Base-by-base conservation (phyloP, 2,888 invertebrate species). In the Diarsia dahlii region DNA sequence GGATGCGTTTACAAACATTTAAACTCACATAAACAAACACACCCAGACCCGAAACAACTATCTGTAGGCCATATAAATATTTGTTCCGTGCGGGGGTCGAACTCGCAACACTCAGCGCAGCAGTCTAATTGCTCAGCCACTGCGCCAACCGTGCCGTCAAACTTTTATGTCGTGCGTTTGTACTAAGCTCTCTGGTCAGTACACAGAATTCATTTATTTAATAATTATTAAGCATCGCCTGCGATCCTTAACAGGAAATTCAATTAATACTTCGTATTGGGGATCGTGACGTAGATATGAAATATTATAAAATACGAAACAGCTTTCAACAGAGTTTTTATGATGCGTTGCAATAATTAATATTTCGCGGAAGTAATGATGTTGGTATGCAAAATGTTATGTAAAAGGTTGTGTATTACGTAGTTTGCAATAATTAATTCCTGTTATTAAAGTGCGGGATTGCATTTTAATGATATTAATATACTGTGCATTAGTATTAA, bases 201-300 rank as follows among this genome's bases (percentile, higher is more conserved):
- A 72, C 45, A 48, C n/a, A 28, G 39, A 67, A 71, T 69, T 80
- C 23, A 71, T 77, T 86, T 28, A 74, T 76, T 77, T 71, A 13
- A 52, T 76, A 67, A 85, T 69, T 62, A 62, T 20, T 74, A 74
- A 74, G 58, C 64, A 23, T 71, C n/a, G 71, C 56, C 46, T 64
- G 48, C 9, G 15, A 79, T 75, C 23, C 64, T 68, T 69, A 70
- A 62, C 65, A 73, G 52, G 52, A 78, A 78, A 72, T 75, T 56
- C 69, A 73, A 62, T 65, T 64, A 54, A 45, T 48, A 60, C 20
- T 45, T 70, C 18, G 60, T 54, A 71, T 28, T 23, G n/a, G 10
- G 63, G 45, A 54, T n/a, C n/a, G n/a, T n/a, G n/a, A 63, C 10
- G 13, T 48, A 54, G 15, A 12, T 54, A 45, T 67, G 39, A 28